Base-by-base conservation (phyloP, 1,140 invertebrate species). In the Leptopilina clavipes region DNA sequence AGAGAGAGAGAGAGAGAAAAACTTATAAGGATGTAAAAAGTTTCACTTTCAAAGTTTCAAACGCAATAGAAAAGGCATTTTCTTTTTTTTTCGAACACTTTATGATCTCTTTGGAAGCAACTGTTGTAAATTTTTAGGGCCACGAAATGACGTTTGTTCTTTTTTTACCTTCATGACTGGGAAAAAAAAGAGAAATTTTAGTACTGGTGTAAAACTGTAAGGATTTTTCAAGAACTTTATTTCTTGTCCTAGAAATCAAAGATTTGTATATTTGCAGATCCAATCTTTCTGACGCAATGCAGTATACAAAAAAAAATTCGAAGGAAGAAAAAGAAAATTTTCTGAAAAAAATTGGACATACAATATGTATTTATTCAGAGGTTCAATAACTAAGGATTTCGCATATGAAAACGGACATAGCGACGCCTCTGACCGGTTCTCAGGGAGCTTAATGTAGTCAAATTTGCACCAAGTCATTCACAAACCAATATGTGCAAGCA, bases 361-460 rank as follows among this genome's bases (percentile, higher is more conserved):
- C n/a, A n/a, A n/a, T n/a, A n/a, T n/a, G n/a, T n/a, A n/a, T n/a
- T n/a, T n/a, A n/a, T n/a, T n/a, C n/a, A 40, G 37, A 65, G 59
- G 59, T 65, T 65, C 59, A 65, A 65, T 25, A 65, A 65, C 59
- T 65, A 22, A 31, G 59, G 9, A 65, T 31, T 65, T 22, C 22
- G 7, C 37, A 65, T 31, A 65, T 65, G 59, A 65, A 65, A 65
- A 65, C 59, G 59, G 59, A 65, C 56, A 65, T 65, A 18, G 19
- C 19, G 56, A 25, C 56, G 56, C 22, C 25, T 31, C 59, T 65
- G 59, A 65, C 59, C 59, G 59, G 59, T 65, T 65, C 59, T 65
- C 59, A 65, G 59, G 59, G 59, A 65, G 59, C 59, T 65, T 65
- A 65, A 65, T 65, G 59, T 65, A 65, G 59, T 65, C 59, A 65